Evolutionary conservation across 2,113 vertebrate species (phyloP).

Genomic region (Proteles cristata): DNA sequence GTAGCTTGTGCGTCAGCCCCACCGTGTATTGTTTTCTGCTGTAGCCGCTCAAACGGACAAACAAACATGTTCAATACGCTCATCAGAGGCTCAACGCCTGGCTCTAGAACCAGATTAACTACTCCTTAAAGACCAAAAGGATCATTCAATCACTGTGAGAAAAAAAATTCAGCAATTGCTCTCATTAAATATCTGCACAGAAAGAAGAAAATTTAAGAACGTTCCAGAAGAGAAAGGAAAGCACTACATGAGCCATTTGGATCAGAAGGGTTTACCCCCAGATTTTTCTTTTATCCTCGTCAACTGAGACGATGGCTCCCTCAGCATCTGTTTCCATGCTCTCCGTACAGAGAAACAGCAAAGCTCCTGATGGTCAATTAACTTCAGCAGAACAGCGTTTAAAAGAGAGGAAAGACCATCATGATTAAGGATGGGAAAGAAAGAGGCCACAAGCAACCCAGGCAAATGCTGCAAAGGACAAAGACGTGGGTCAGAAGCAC

Average conservation of each 20-base stretch:
- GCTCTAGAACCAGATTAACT: too few species aligned
- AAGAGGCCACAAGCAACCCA: fast-evolving
- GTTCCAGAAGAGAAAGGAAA: not conserved
- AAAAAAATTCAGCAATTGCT: fast-evolving
- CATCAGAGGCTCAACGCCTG: fast-evolving
- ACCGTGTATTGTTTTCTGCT: fast-evolving
- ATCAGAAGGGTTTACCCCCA: fast-evolving
- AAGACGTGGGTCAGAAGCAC: fast-evolving
- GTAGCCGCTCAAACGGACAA: fast-evolving
- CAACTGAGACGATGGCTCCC: not conserved
- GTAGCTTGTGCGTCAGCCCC: fast-evolving
- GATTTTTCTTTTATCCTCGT: not conserved
- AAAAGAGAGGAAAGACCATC: not conserved
- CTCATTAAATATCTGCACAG: fast-evolving
- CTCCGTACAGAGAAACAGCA: not conserved
- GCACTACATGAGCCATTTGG: fast-evolving
- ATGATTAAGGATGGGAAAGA: not conserved
- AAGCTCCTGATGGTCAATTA: not conserved
- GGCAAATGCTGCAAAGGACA: not conserved
- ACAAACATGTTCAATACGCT: fast-evolving
- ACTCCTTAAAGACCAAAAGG: fast-evolving
- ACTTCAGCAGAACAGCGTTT: not conserved
- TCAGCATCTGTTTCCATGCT: fast-evolving
- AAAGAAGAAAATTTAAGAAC: not conserved
- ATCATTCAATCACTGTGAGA: fast-evolving